phyloP scores from a whole-genome alignment of 2,113 vertebrate species.

The Collichthys lucidus region DNA sequence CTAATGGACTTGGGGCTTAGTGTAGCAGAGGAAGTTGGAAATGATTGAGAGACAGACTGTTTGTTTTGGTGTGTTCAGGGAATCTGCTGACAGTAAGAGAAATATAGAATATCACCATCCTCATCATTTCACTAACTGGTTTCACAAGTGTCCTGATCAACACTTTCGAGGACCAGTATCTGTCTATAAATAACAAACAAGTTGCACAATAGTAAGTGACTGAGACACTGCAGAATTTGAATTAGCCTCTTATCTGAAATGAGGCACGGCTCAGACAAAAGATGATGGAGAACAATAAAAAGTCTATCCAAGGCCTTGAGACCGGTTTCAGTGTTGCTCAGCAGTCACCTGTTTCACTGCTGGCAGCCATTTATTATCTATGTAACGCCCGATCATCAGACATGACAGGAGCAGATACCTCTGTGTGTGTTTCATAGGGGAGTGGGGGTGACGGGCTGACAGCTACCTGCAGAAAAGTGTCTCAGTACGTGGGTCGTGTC shows the following conservation, averaged over 20 bases:
- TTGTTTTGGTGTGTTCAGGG: background rate
- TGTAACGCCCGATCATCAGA: conserved; percentile 34
- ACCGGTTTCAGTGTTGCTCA: conserved; percentile 48
- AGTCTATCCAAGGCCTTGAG: conserved; percentile 44
- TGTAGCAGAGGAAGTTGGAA: background rate
- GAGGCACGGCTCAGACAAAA: conserved; percentile 62
- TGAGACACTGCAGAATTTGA: conserved; percentile 23
- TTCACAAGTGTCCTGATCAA: background rate
- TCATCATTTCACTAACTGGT: background rate
- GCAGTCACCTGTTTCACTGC: conserved; percentile 53
- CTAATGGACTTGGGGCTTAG: background rate
- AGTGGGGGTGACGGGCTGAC: conserved; percentile 15
- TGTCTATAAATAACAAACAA: conserved; percentile 23
- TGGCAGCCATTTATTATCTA: conserved; percentile 46
- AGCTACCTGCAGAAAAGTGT: conserved; percentile 58
- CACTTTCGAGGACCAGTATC: background rate
- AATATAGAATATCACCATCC: background rate
- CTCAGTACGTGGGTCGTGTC: conserved; percentile 69
- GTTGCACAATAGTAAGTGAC: conserved; percentile 29
- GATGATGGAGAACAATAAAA: conserved; percentile 55
- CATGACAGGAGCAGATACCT: conserved; percentile 40
- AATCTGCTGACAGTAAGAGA: background rate
- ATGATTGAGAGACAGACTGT: background rate
- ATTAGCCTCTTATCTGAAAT: conserved; percentile 44
- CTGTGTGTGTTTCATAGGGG: background rate